Base-by-base conservation (phyloP, 2,888 invertebrate genomes). In the Mesodorylaimus sp. region DNA sequence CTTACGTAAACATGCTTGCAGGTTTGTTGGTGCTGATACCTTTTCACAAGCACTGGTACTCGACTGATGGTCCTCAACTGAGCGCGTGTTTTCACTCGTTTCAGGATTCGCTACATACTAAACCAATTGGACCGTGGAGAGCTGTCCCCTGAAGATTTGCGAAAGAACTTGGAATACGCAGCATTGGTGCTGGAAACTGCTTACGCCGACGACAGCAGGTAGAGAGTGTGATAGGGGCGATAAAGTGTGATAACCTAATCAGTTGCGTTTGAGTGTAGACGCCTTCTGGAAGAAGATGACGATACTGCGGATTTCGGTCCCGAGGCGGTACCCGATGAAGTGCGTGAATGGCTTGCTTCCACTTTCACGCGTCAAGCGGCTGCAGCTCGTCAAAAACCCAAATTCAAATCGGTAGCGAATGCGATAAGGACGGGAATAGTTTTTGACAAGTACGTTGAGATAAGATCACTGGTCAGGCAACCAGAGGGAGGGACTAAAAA, bases 401-500 rank as follows among this genome's bases (percentile, higher is more conserved):
- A 85, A 71, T 89, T 89, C 73, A 79, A 87, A 52, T 84, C 86
- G 52, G 91, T 93, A 58, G 91, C 91, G 43, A 87, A 91, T 67
- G 91, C 89, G 57, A 89, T 91, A 65, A 76, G 91, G 21, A 89
- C 89, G n/a, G 91, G 91, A 39, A 88, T 91, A 63, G 88, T 91
- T 74, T 89, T 91, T 62, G 91, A 91, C 70, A 66, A 64, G 59
- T 60, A 13, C 27, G 28, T 50, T n/a, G 3, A n/a, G n/a, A n/a
- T n/a, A n/a, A n/a, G n/a, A n/a, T n/a, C n/a, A n/a, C n/a, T n/a
- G n/a, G n/a, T n/a, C n/a, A n/a, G n/a, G n/a, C n/a, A n/a, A n/a
- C n/a, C n/a, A n/a, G n/a, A n/a, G n/a, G n/a, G n/a, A n/a, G n/a
- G n/a, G n/a, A n/a, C n/a, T n/a, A n/a, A n/a, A n/a, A n/a, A n/a